Conservation (phyloP, 2,888 invertebrate species). For the Apotomis turbidana region DNA sequence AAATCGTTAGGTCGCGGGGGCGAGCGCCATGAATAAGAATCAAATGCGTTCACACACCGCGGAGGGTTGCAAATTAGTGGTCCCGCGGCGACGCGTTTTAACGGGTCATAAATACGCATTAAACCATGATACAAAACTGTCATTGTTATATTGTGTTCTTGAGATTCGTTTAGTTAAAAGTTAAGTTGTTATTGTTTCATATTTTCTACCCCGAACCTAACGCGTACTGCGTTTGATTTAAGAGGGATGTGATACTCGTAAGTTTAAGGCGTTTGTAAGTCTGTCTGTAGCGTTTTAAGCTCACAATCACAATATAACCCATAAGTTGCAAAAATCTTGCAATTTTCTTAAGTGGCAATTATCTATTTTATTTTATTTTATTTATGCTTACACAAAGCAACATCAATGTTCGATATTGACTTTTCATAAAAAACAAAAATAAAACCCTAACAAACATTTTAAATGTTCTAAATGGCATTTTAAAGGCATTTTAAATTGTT, state of each 20-base stretch:
- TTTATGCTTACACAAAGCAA: too few species aligned
- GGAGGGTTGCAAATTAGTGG: constrained; percentile 77
- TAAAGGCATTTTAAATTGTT: not conserved
- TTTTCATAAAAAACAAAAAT: too few species aligned
- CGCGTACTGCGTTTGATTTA: too few species aligned
- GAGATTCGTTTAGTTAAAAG: constrained; percentile 27
- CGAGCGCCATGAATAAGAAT: constrained; percentile 79
- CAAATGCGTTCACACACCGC: constrained; percentile 72
- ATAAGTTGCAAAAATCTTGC: too few species aligned
- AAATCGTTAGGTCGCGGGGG: constrained; percentile 79
- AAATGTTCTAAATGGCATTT: not conserved
- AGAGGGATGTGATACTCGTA: too few species aligned
- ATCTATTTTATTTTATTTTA: too few species aligned
- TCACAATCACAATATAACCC: too few species aligned
- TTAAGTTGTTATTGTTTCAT: constrained; percentile 2
- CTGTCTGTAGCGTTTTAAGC: too few species aligned
- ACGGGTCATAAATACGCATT: constrained; percentile 77
- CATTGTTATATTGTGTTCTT: constrained; percentile 45
- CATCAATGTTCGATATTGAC: too few species aligned
- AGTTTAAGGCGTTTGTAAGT: too few species aligned
- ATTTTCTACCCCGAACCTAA: not conserved
- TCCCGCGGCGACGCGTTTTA: constrained; percentile 68
- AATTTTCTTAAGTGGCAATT: too few species aligned
- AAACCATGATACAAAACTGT: constrained; percentile 67
- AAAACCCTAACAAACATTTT: too few species aligned